A percentile compares a stretch with the other conserved stretches of the same genome.
These are phyloP conservation scores for Lymantria dispar DNA, from an alignment of 2,888 invertebrate genomes.

Conservation along the genomic window DNA sequence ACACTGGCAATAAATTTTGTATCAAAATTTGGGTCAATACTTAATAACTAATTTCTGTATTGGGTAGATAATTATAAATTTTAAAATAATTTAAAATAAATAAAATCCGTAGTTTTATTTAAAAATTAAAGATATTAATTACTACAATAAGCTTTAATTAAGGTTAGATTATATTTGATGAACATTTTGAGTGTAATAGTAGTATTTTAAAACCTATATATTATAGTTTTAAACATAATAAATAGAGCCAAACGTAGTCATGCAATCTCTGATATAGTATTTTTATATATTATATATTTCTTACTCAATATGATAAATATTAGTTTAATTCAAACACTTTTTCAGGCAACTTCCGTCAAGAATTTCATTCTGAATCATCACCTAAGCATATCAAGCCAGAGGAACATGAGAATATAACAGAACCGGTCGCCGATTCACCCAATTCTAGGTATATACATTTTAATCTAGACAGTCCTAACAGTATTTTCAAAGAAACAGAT, in stretches of 20 bases:
- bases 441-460: conserved; percentile 71
- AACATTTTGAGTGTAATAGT: no score
- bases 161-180: no score
- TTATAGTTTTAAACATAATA: background rate
- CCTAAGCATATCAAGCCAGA: conserved; percentile 63
- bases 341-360: conserved; percentile 74
- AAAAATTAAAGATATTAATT: no score
- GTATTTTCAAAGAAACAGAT: conserved; percentile 71
- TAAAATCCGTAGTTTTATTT: no score
- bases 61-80: no score
- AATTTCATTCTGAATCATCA: conserved; percentile 66
- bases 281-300: background rate
- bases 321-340: background rate
- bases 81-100: no score
- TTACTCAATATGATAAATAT: background rate
- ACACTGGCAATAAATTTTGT: no score
- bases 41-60: no score
- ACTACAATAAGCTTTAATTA: no score
- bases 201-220: background rate
- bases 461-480: conserved; percentile 56
- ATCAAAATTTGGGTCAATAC: no score
- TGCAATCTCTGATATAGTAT: background rate
- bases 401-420: conserved; percentile 45
- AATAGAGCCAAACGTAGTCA: background rate
- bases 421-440: conserved; percentile 53